Evolutionary conservation across 1,140 invertebrate species (phyloP), one percentile per base, ranked within the genome.

Genomic region (Pseudachorutes palmiensis): DNA sequence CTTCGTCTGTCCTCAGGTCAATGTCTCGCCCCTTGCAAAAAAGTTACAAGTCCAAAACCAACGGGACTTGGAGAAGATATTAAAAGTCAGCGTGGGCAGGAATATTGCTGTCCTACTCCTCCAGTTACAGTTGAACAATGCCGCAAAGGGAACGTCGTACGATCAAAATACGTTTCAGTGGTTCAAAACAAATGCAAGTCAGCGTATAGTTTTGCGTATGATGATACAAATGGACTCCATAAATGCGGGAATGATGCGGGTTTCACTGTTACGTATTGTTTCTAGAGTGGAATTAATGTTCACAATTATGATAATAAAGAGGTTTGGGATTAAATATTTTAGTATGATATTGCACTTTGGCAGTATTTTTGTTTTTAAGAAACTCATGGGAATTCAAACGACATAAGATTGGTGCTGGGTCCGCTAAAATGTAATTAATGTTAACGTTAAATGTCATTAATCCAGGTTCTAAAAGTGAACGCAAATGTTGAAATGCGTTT

Each of bases 1-100:
- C 55, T 73, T 22, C 31, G 72, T 9, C 36, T 45, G 36, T 12
- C 9, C 36, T 12, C 9, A 9, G 36, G 36, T 45, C 36, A 45
- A 45, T 45, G 36, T 19, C 36, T 45, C 9, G 36, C 36, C 19
- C 36, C 36, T 9, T 45, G 36, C 19, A 45, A 45, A 19, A 45
- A 45, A 45, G 9, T 45, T 9, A 45, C 36, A 45, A 45, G 36
- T 19, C 36, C 36, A 19, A 9, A 45, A 45, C 36, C 36, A 19
- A 19, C 19, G 9, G 36, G 36, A 12, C 36, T 45, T 45, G 9
- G 36, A 9, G 9, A 45, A 19, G 19, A 19, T 45, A 45, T 19
- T 19, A 45, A 45, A 45, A 45, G 36, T 45, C 9, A 45, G 9
- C 36, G 9, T 19, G 36, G 36, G 36, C 9, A 45, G 36, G 9